A percentile compares a stretch with the other conserved stretches of the same genome.
phyloP scores from a whole-genome alignment of 2,113 vertebrate species.

The Phalacrocorax brasilianus region DNA sequence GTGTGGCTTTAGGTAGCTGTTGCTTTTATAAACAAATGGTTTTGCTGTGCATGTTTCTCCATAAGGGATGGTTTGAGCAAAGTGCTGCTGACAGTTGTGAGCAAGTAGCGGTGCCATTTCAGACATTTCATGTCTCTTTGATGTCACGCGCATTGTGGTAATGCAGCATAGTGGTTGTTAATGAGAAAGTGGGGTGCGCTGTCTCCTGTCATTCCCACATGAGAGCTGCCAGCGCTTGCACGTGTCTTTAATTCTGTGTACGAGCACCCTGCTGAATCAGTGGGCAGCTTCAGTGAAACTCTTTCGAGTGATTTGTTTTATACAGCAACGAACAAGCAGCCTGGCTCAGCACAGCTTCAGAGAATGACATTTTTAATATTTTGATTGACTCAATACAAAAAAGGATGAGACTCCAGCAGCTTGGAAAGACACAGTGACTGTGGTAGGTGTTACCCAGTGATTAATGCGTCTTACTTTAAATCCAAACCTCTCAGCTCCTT shows the following conservation, averaged over 20 bases:
- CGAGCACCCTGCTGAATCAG: slow-evolving; percentile 39
- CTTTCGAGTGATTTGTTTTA: slow-evolving; percentile 57
- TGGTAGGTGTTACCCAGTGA: slow-evolving; percentile 60
- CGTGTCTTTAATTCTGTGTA: background rate
- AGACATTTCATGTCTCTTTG: background rate
- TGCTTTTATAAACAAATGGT: background rate
- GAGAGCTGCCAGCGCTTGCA: background rate
- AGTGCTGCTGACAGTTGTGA: slow-evolving; percentile 14
- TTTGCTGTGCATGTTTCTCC: background rate
- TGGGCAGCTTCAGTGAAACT: slow-evolving; percentile 28
- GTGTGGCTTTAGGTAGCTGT: background rate
- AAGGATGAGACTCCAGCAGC: slow-evolving; percentile 39
- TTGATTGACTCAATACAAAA: slow-evolving; percentile 56
- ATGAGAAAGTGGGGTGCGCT: background rate
- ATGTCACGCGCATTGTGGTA: background rate
- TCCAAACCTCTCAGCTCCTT: slow-evolving; percentile 39
- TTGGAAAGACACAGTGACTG: slow-evolving; percentile 23
- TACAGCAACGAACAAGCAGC: background rate
- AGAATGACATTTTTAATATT: slow-evolving; percentile 57
- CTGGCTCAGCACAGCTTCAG: slow-evolving; percentile 50
- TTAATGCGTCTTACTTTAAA: slow-evolving; percentile 59
- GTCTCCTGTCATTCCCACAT: background rate
- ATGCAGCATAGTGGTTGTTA: background rate
- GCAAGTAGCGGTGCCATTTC: background rate
- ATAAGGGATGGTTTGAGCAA: background rate